A percentile compares a stretch with the other conserved stretches of the same genome.
phyloP scores from a whole-genome alignment of 2,113 vertebrate species.

The Paralichthys olivaceus region DNA sequence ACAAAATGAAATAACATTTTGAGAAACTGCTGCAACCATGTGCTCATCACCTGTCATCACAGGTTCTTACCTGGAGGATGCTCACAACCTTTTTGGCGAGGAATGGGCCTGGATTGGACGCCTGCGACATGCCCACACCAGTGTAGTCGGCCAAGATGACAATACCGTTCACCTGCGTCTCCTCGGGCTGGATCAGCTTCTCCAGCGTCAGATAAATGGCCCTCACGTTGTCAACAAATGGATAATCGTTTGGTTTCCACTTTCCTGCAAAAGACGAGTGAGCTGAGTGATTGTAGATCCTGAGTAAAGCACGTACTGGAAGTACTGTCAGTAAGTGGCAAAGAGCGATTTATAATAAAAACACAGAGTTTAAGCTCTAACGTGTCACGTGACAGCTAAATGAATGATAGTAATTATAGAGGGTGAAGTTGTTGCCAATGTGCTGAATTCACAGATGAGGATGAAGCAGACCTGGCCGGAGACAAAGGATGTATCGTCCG shows the following conservation, averaged over 20 bases:
- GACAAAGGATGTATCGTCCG: slow-evolving; percentile 93
- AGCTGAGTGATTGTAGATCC: not conserved
- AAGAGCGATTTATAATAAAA: no score
- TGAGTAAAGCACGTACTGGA: not conserved
- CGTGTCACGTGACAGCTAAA: not conserved
- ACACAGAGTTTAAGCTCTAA: not conserved
- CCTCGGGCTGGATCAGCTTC: slow-evolving; percentile 97
- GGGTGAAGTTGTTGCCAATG: not conserved
- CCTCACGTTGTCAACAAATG: slow-evolving; percentile 96
- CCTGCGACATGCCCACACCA: slow-evolving; percentile 96
- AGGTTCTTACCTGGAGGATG: slow-evolving; percentile 93
- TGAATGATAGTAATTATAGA: no score
- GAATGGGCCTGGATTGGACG: slow-evolving; percentile 97
- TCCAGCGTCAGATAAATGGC: slow-evolving; percentile 97
- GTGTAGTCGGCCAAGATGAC: slow-evolving; percentile 97
- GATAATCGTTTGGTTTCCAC: slow-evolving; percentile 94
- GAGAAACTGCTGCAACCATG: no score
- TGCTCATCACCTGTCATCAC: no score
- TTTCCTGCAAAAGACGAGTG: slow-evolving; percentile 84
- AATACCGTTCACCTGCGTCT: slow-evolving; percentile 97
- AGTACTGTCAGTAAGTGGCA: not conserved
- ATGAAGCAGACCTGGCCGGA: slow-evolving; percentile 88
- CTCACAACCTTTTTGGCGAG: slow-evolving; percentile 98
- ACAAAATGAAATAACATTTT: not conserved
- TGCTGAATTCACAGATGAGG: not conserved